A percentile compares a stretch with the other conserved stretches of the same genome.
phyloP scores from a whole-genome alignment of 2,113 vertebrate genomes.

The Pelodiscus sinensis region DNA sequence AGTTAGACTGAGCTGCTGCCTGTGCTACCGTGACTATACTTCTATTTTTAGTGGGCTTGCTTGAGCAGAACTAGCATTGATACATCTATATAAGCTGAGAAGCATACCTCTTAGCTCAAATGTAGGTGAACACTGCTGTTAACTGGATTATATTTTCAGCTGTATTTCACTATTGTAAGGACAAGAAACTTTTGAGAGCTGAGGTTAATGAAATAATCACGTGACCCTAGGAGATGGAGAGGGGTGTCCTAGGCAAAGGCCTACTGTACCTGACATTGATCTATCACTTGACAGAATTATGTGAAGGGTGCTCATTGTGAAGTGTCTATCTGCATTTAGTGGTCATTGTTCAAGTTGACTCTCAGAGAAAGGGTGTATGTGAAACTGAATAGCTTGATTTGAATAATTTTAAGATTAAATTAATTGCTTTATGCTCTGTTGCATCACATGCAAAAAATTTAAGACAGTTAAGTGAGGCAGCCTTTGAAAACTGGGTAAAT shows the following conservation, averaged over 20 bases:
- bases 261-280: too few relatives aligned
- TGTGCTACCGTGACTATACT: background rate
- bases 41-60: background rate
- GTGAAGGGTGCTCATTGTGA: background rate
- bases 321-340: background rate
- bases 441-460: too few relatives aligned
- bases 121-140: background rate
- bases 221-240: background rate
- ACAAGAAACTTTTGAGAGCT: background rate
- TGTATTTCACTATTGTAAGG: background rate
- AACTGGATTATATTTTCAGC: background rate
- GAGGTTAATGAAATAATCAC: background rate
- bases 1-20: background rate
- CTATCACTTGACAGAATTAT: background rate
- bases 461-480: too few relatives aligned
- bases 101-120: background rate
- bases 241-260: too few relatives aligned
- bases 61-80: background rate
- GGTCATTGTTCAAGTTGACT: background rate
- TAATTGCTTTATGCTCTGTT: background rate
- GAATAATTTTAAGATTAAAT: background rate
- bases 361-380: background rate
- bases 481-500: background rate
- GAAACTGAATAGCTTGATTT: background rate
- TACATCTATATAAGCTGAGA: background rate